Percentiles rank a stretch among this genome's conserved stretches.
Evolutionary conservation across 2,113 vertebrate species (phyloP).

Genomic region (Potamarius usumacintae): DNA sequence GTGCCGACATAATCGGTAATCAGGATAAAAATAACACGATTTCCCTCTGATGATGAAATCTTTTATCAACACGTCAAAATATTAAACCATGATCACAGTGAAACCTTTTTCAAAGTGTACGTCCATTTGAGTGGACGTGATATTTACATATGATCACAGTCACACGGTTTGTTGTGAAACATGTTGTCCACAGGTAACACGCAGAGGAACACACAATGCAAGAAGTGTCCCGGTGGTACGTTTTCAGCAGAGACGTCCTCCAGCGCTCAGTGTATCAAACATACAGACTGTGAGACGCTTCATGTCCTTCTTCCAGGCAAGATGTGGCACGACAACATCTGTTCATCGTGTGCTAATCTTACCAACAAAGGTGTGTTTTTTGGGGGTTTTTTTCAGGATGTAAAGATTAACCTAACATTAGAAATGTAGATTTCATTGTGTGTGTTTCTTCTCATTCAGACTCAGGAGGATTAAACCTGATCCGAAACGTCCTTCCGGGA

Average conservation of each 20-base stretch:
- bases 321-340: conserved; percentile 56
- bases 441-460: neutral
- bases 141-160: neutral
- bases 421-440: too few relatives aligned
- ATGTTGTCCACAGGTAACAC: conserved; percentile 58
- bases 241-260: conserved; percentile 64
- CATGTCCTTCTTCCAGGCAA: conserved; percentile 51
- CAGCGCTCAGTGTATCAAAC: conserved; percentile 56
- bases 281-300: conserved; percentile 59
- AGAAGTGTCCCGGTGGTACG: conserved; percentile 57
- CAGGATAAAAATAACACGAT: too few relatives aligned
- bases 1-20: conserved; percentile 62
- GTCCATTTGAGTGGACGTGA: neutral
- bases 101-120: too few relatives aligned
- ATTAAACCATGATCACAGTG: neutral
- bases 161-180: neutral
- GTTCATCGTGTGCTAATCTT: conserved; percentile 61
- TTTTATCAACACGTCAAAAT: neutral
- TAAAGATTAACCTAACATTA: neutral
- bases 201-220: conserved; percentile 63
- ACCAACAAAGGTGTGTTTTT: conserved; percentile 53
- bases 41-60: neutral
- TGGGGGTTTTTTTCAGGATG: neutral
- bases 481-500: conserved; percentile 48
- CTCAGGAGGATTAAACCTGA: conserved; percentile 43